These are phyloP conservation scores for Cosmia trapezina DNA, from an alignment of 2,888 invertebrate species.

Conservation along the genomic window DNA sequence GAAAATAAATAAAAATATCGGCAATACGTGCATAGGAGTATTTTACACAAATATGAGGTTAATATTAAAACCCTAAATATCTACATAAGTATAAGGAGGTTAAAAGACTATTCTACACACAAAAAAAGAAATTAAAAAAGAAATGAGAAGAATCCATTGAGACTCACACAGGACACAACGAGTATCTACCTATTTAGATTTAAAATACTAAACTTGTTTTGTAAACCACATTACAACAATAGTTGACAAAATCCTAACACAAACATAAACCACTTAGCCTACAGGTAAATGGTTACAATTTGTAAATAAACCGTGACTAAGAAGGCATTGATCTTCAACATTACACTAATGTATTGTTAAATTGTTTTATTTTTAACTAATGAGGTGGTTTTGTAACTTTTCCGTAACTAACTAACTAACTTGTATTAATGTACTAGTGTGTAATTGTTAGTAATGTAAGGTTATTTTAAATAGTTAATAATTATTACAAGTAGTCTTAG, in stretches of 20 bases:
- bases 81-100: neutral
- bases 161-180: neutral
- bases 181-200: neutral
- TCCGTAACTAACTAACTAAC: too few species aligned
- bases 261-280: conserved; percentile 15
- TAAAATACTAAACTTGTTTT: neutral
- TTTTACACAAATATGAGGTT: too few species aligned
- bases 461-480: too few species aligned
- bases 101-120: neutral
- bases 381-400: neutral
- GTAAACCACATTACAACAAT: neutral
- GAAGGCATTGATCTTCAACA: neutral
- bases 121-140: too few species aligned
- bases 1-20: too few species aligned
- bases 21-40: too few species aligned
- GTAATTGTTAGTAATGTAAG: too few species aligned
- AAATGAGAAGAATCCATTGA: too few species aligned
- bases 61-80: too few species aligned
- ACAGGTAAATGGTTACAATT: conserved; percentile 30
- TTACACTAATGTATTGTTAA: neutral
- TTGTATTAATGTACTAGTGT: too few species aligned
- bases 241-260: neutral
- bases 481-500: too few species aligned
- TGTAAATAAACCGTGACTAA: conserved; percentile 29
- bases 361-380: conserved; percentile 5